Evolutionary conservation across 2,797 vertebrate species (phyloP).

Genomic region (Danio aesculapii): DNA sequence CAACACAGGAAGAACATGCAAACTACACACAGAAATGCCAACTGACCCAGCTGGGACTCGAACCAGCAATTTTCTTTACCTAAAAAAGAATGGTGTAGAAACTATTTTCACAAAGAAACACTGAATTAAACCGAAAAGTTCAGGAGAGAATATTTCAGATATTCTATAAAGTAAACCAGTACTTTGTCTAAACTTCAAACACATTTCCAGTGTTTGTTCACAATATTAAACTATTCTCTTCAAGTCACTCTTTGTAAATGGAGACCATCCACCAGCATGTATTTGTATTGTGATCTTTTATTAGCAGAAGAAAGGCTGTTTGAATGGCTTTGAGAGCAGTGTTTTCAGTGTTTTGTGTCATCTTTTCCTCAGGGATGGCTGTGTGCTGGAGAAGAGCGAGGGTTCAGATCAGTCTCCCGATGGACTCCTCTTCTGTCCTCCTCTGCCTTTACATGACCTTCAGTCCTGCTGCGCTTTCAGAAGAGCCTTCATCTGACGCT

Average conservation of each 20-base stretch:
- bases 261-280: background rate
- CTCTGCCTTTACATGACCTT: constrained; percentile 61
- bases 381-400: constrained; percentile 54
- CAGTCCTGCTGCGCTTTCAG: constrained; percentile 36
- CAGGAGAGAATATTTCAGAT: too few relatives aligned
- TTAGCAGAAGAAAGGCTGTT: constrained; percentile 20
- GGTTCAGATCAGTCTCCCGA: constrained; percentile 54
- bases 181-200: background rate
- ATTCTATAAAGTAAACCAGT: too few relatives aligned
- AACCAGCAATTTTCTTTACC: too few relatives aligned
- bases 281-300: constrained; percentile 14
- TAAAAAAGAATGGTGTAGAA: too few relatives aligned
- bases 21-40: too few relatives aligned
- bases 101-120: too few relatives aligned
- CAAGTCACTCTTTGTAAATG: background rate
- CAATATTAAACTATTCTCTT: background rate
- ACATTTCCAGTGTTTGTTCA: background rate
- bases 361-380: constrained; percentile 38
- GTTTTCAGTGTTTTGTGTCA: constrained; percentile 15
- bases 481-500: constrained; percentile 18
- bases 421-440: constrained; percentile 52
- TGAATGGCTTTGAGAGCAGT: constrained; percentile 23
- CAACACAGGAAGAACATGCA: too few relatives aligned
- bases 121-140: too few relatives aligned
- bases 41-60: too few relatives aligned